Evolutionary conservation across 2,888 invertebrate species (phyloP).

Genomic region (Galerucella nymphaeae): DNA sequence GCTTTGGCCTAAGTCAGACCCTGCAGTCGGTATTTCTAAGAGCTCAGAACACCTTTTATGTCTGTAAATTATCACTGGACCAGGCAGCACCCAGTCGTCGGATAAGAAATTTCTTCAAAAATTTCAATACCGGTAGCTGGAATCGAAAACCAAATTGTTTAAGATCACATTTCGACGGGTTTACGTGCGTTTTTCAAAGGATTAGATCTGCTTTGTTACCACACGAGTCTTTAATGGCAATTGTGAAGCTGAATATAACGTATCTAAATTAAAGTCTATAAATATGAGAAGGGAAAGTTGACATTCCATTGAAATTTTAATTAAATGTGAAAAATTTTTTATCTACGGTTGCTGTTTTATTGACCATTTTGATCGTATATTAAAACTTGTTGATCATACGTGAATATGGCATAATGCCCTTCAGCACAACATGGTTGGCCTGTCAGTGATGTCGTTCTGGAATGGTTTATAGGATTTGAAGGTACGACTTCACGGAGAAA

Average conservation of each 20-base stretch:
- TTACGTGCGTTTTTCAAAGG: conserved; percentile 53
- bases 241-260: conserved; percentile 12
- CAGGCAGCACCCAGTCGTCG: conserved; percentile 22
- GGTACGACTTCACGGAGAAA: too few species aligned
- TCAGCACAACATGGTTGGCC: too few species aligned
- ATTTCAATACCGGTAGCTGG: conserved; percentile 57
- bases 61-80: conserved; percentile 50
- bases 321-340: too few species aligned
- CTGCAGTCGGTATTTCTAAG: conserved; percentile 46
- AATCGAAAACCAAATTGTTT: conserved; percentile 55
- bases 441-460: too few species aligned
- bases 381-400: too few species aligned
- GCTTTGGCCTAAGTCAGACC: not conserved
- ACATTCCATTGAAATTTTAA: not conserved
- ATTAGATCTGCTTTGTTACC: conserved; percentile 44
- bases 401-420: too few species aligned
- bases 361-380: too few species aligned
- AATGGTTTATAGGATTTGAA: too few species aligned
- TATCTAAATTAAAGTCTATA: not conserved
- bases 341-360: too few species aligned
- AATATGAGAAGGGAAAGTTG: not conserved
- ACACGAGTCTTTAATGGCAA: conserved; percentile 9
- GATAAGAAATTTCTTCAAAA: conserved; percentile 51
- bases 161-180: conserved; percentile 57
- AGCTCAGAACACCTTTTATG: conserved; percentile 44